Base-by-base conservation (phyloP, 2,888 invertebrate species). In the Drosophila sordidapex region DNA sequence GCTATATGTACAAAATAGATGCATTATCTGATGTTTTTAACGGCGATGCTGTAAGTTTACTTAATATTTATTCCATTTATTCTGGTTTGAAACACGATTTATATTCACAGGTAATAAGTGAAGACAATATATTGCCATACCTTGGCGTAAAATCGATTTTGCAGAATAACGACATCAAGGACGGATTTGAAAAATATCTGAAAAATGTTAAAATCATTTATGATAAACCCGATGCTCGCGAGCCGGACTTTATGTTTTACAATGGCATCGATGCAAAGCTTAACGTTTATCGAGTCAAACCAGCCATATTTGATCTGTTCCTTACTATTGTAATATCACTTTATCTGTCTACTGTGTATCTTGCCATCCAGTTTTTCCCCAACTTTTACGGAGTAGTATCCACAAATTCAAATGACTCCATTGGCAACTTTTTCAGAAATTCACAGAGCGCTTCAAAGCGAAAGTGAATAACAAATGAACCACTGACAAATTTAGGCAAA, bases 271-370 rank as follows among this genome's bases (percentile, higher is more conserved):
- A 95, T 79, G 96, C 97, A 35, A 94, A 94, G 33, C 95, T 99
- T 81, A 96, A 96, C 93, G 96, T 98, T 10, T 99, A 99, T 93
- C 97, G 98, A 93, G 99, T 99, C 8, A 99, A 99, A 92, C 99
- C 99, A 75, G 99, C 99, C 13, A 96, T 99, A 66, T 99, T 99
- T 94, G 99, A 99, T 94, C 95, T 99, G 86, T 96, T 99, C 84
- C 94, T 99, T 18, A 98, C 99, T 1, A 93, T 97, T 70, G 96
- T 95, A 43, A 99, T 99, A 90, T 94, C 96, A 40, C 94, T 95
- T 31, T 99, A 99, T 93, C 94, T 99, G 63, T 95, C 95, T n/a
- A 90, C 96, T 7, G 95, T 99, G n/a, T 99, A 98, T 93, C 94
- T 97, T 85, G 94, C 96, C 15, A 95, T 98, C 70, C 96, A 96